Percentiles rank a stretch among this genome's conserved stretches.
These are phyloP conservation scores for Lucilia cuprina DNA, from an alignment of 1,140 invertebrate genomes.

Conservation along the genomic window DNA sequence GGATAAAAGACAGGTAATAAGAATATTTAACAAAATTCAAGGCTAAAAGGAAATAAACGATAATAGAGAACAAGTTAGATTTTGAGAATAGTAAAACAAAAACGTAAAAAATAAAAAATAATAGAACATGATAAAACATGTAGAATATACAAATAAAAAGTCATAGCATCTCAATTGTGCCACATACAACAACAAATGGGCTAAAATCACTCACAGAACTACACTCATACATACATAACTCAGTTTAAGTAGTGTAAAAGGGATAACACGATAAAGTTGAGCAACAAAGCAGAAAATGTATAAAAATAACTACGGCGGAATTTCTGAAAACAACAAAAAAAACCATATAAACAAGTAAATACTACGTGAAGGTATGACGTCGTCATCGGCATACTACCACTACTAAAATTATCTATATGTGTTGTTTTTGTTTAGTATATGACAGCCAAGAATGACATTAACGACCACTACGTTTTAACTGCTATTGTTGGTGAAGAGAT, in stretches of 20 bases:
- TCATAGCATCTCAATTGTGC: not conserved
- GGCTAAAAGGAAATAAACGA: not conserved
- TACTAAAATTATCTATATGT: not conserved
- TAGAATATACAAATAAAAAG: too few relatives aligned
- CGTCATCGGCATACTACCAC: not conserved
- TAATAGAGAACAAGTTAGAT: not conserved
- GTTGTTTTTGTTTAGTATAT: too few relatives aligned
- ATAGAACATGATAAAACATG: too few relatives aligned
- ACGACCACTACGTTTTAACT: not conserved
- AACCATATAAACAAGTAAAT: not conserved
- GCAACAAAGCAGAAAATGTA: not conserved
- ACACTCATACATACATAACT: not conserved
- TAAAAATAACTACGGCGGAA: not conserved
- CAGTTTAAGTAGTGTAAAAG: not conserved
- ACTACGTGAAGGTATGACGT: not conserved
- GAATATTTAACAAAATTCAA: not conserved
- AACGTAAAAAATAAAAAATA: too few relatives aligned
- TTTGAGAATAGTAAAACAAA: not conserved
- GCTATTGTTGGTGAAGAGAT: too few relatives aligned
- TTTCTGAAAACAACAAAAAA: not conserved
- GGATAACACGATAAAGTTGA: not conserved
- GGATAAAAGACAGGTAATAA: not conserved
- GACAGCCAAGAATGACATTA: not conserved
- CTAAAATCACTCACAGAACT: not conserved
- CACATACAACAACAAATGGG: not conserved